Base-by-base conservation (phyloP, 2,888 invertebrate species). In the Azorinus chamasolen region DNA sequence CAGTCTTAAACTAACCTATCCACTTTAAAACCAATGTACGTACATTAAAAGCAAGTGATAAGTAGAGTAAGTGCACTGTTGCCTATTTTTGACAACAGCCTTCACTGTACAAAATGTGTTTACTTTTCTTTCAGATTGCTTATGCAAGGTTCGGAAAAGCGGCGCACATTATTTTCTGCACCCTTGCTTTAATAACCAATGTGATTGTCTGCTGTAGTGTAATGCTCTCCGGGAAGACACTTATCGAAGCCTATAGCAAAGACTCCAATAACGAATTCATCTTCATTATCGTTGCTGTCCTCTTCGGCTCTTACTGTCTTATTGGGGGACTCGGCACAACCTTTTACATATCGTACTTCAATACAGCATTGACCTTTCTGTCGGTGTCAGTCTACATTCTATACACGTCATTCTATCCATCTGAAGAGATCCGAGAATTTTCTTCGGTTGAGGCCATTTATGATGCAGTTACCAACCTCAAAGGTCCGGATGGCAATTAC, bases 321-420 rank as follows among this genome's bases (percentile, higher is more conserved):
- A 77, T 89, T 22, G 90, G 89, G 1, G 89, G 89, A 1, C 80
- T 89, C 0, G 88, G 91, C 0, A 89, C 91, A 6, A 90, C 90
- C 1, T 91, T 91, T 62, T 91, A 91, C 64, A 90, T 91, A 20
- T 89, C 89, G 12, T 91, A 91, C 74, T 88, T 89, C 73, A 90
- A 89, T 74, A 87, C 89, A 0, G 86, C 86, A 12, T 62, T 90
- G 16, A 87, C 89, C 6, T 90, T 89, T 55, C 54, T 86, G 8
- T 73, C 87, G 14, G 70, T 91, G 16, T 64, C 88, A 5, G 71
- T 83, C 8, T 88, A 88, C 61, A 84, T 85, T n/a, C 55, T 87
- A 10, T 79, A 83, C 55, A 80, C 86, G 8, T 79, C 75, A 57
- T 86, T 85, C 58, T 62, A 65, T 14, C 76, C 81, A 10, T 66